A percentile compares a stretch with the other conserved stretches of the same genome.
These are phyloP conservation scores for Urechis unicinctus DNA, from an alignment of 2,888 invertebrate species.

Conservation along the genomic window DNA sequence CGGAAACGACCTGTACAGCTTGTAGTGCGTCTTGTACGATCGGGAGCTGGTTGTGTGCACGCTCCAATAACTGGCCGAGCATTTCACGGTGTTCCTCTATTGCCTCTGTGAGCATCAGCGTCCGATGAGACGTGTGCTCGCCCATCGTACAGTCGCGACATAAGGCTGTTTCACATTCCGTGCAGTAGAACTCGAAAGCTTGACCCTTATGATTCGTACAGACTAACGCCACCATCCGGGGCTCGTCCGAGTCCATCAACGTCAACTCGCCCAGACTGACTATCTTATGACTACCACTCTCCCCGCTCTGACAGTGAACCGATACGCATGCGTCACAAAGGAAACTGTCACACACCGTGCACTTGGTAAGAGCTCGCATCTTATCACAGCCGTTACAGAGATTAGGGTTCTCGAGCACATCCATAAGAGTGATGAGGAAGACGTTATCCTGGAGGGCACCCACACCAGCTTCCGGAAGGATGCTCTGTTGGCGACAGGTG, in stretches of 20 bases:
- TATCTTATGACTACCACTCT: slow-evolving; percentile 27
- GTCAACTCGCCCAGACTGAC: slow-evolving; percentile 35
- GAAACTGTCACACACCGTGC: slow-evolving; percentile 39
- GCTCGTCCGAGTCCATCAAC: slow-evolving; percentile 27
- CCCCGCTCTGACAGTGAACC: slow-evolving; percentile 25
- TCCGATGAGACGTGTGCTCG: slow-evolving; percentile 54
- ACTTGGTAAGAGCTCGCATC: slow-evolving; percentile 18
- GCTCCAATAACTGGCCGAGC: slow-evolving; percentile 37
- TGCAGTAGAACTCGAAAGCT: slow-evolving; percentile 51
- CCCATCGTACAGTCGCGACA: slow-evolving; percentile 53
- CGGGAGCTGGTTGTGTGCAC: slow-evolving; percentile 44
- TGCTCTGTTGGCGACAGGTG: slow-evolving; percentile 53
- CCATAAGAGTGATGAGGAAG: slow-evolving; percentile 51
- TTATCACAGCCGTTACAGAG: slow-evolving; percentile 6
- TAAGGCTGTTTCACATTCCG: slow-evolving; percentile 54
- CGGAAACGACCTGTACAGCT: slow-evolving; percentile 34
- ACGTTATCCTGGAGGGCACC: slow-evolving; percentile 51
- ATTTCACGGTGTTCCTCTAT: slow-evolving; percentile 48
- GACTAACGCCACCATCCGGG: slow-evolving; percentile 23
- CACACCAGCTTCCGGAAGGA: slow-evolving; percentile 53
- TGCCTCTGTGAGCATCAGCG: slow-evolving; percentile 49
- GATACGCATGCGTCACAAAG: slow-evolving; percentile 40
- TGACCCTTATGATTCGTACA: slow-evolving; percentile 48
- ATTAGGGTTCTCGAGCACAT: slow-evolving; percentile 33
- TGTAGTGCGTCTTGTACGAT: slow-evolving; percentile 39